Percentiles rank a stretch among this genome's conserved stretches.
phyloP scores from a whole-genome alignment of 2,888 invertebrate species.

The Hetaerina titia region DNA sequence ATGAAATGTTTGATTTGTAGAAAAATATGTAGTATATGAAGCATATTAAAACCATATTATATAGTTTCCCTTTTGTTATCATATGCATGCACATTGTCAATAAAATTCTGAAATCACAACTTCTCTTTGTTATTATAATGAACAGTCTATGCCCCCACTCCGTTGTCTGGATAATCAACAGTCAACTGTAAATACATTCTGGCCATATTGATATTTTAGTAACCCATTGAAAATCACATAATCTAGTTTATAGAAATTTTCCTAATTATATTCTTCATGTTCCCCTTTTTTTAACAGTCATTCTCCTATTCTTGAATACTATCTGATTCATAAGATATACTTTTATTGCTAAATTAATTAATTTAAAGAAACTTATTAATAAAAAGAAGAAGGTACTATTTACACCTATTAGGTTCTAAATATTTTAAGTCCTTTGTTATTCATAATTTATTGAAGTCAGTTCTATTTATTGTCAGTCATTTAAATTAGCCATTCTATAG shows the following conservation, averaged over 20 bases:
- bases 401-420: not conserved
- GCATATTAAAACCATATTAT: not conserved
- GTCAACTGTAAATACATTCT: constrained; percentile 25
- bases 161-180: constrained; percentile 16
- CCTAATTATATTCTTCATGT: not conserved
- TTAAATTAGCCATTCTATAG: not conserved
- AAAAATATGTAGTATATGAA: not conserved
- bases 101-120: not conserved
- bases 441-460: not conserved
- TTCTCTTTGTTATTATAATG: not conserved
- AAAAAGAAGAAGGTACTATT: not conserved
- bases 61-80: not conserved
- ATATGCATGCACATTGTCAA: constrained; percentile 26
- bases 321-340: not conserved
- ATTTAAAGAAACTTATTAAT: not conserved
- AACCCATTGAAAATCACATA: not conserved
- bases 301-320: not conserved
- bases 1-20: constrained; percentile 11
- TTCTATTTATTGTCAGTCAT: not conserved
- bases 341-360: not conserved
- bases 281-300: not conserved
- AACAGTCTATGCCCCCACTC: constrained; percentile 33
- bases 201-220: not conserved
- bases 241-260: not conserved
- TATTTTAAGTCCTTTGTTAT: not conserved